Conservation (phyloP, 2,113 vertebrate species). For the Apteryx mantelli region DNA sequence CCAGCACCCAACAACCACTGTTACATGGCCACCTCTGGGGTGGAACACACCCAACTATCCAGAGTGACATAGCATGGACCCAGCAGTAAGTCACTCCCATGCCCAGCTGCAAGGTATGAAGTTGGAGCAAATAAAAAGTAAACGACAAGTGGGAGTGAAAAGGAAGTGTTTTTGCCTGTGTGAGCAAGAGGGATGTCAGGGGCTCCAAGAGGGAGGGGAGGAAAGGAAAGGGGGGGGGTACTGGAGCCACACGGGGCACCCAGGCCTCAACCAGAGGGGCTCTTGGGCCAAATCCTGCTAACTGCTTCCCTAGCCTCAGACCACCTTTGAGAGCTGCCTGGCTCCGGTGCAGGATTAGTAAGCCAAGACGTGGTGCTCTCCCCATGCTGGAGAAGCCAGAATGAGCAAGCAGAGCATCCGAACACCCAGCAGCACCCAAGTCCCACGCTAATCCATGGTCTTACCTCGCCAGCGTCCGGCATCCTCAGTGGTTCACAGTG, state of each 20-base stretch:
- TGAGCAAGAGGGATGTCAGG: neutral
- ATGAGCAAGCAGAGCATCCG: neutral
- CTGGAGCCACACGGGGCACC: neutral
- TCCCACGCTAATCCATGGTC: neutral
- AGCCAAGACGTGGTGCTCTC: neutral
- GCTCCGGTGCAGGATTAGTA: neutral
- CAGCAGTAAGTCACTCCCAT: rapidly evolving
- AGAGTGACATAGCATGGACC: neutral
- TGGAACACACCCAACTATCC: neutral
- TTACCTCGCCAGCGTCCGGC: slow-evolving; percentile 68
- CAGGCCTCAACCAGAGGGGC: neutral
- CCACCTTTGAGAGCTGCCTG: neutral
- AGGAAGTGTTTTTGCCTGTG: neutral
- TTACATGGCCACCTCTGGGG: neutral
- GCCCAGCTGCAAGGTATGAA: neutral
- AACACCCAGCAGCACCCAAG: neutral
- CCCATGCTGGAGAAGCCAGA: neutral
- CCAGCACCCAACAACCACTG: neutral
- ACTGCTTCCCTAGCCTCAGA: neutral
- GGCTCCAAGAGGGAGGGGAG: neutral
- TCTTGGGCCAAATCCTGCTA: neutral
- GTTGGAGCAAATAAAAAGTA: neutral
- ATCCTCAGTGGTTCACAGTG: slow-evolving; percentile 86
- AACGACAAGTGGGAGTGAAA: slow-evolving; percentile 13
- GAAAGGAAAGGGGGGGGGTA: neutral